phyloP scores from a whole-genome alignment of 1,140 invertebrate genomes.

The Pseudomyrmex sp. region DNA sequence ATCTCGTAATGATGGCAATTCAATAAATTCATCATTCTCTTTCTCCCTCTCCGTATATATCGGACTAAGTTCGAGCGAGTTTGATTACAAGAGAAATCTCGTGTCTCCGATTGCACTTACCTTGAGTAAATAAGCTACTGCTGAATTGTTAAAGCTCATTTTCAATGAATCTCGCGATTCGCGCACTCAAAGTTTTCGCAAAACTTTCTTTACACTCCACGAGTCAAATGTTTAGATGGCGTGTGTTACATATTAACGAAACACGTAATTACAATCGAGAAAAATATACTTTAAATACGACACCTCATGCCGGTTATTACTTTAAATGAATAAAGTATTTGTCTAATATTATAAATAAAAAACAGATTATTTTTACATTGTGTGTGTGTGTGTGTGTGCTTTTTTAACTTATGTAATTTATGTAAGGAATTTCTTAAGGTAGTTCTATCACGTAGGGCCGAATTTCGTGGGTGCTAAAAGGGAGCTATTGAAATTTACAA shows the following conservation, averaged over 20 bases:
- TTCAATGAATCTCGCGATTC: conserved; percentile 57
- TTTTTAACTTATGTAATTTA: too few relatives aligned
- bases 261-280: background rate
- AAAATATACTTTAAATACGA: too few relatives aligned
- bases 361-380: too few relatives aligned
- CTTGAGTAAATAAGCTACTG: conserved; percentile 55
- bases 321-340: too few relatives aligned
- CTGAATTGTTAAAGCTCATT: conserved; percentile 62
- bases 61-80: conserved; percentile 57
- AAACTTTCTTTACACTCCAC: conserved; percentile 42
- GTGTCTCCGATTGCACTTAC: conserved; percentile 57
- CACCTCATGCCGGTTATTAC: too few relatives aligned
- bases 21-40: conserved; percentile 59
- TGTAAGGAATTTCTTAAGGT: too few relatives aligned
- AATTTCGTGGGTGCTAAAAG: too few relatives aligned
- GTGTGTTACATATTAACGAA: conserved; percentile 27
- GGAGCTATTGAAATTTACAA: too few relatives aligned
- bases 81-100: conserved; percentile 53
- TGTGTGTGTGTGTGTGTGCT: too few relatives aligned
- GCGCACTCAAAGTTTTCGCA: conserved; percentile 37
- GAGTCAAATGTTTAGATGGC: conserved; percentile 39
- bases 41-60: conserved; percentile 17
- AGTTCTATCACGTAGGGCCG: too few relatives aligned
- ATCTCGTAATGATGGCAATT: conserved; percentile 21
- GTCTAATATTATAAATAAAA: too few relatives aligned